phyloP scores from a whole-genome alignment of 2,797 vertebrate genomes.

The Falco biarmicus region DNA sequence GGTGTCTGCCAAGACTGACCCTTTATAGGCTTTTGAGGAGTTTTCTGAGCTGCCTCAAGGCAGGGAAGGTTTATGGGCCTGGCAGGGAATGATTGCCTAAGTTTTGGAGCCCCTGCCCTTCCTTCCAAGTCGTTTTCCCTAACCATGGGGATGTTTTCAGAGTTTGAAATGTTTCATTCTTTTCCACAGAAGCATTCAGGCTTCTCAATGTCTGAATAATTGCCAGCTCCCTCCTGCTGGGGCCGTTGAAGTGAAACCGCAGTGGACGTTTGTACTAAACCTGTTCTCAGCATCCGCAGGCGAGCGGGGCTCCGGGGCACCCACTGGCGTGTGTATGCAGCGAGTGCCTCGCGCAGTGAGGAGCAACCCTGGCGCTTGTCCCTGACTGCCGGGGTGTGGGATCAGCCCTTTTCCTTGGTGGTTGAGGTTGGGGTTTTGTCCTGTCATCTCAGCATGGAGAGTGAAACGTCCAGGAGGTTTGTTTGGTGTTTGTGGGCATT shows the following conservation, averaged over 20 bases:
- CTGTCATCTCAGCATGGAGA: neutral
- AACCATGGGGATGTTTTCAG: neutral
- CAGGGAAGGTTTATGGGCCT: neutral
- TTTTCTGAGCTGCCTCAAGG: neutral
- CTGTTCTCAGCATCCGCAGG: neutral
- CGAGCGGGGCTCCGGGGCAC: neutral
- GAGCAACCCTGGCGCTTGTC: neutral
- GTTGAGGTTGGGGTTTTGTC: neutral
- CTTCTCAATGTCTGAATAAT: neutral
- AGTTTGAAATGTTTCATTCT: neutral
- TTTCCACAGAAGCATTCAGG: neutral
- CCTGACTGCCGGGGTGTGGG: neutral
- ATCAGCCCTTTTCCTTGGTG: neutral
- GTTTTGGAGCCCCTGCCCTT: neutral
- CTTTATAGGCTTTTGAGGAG: neutral
- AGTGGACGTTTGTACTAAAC: neutral
- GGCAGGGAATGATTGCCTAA: neutral
- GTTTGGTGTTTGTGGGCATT: neutral
- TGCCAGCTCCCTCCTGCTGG: neutral
- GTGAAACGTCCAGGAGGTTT: neutral
- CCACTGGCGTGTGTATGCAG: rapidly evolving
- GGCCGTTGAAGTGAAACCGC: neutral
- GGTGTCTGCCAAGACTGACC: neutral
- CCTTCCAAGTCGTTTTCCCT: neutral
- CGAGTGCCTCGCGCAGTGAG: neutral